Percentiles rank a stretch among this genome's conserved stretches.
These are phyloP conservation scores for Teleogryllus oceanicus DNA, from an alignment of 2,888 invertebrate species.

Conservation along the genomic window DNA sequence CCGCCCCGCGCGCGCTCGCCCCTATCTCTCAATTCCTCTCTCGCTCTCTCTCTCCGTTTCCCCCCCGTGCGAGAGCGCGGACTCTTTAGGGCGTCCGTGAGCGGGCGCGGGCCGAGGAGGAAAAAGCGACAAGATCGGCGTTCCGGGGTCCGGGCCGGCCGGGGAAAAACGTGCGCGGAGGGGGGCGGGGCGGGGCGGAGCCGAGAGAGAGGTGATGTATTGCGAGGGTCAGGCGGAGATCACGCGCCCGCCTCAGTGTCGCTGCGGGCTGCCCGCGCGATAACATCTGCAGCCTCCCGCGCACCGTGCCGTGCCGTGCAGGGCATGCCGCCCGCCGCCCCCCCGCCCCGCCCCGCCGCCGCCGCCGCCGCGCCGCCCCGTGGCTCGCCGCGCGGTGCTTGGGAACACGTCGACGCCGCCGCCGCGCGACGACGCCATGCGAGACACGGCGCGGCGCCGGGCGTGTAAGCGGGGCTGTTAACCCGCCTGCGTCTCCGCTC, in stretches of 20 bases:
- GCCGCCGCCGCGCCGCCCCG: not conserved
- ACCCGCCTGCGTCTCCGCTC: not conserved
- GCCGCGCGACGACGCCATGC: not conserved
- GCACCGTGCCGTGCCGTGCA: not conserved
- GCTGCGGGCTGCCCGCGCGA: slow-evolving; percentile 18
- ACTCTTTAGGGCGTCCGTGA: not conserved
- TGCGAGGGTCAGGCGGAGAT: slow-evolving; percentile 25
- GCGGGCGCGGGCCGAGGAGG: not conserved
- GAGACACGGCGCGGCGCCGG: not conserved
- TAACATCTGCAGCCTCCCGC: not conserved
- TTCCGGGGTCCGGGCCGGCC: no score
- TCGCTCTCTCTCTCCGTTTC: slow-evolving; percentile 22
- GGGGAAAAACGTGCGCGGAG: no score
- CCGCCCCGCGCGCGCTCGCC: not conserved
- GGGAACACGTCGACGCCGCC: not conserved
- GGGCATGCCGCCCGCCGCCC: not conserved
- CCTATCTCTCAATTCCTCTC: not conserved
- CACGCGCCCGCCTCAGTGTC: not conserved
- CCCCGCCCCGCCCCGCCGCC: not conserved
- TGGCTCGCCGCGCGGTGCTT: not conserved
- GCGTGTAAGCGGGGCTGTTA: not conserved
- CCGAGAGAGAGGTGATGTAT: slow-evolving; percentile 24
- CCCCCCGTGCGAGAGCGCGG: not conserved
- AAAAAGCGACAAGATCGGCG: slow-evolving; percentile 12
- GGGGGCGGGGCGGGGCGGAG: not conserved